Percentiles rank a stretch among this genome's conserved stretches.
These are phyloP conservation scores for Ruditapes philippinarum DNA, from an alignment of 1,140 invertebrate genomes.

Conservation along the genomic window DNA sequence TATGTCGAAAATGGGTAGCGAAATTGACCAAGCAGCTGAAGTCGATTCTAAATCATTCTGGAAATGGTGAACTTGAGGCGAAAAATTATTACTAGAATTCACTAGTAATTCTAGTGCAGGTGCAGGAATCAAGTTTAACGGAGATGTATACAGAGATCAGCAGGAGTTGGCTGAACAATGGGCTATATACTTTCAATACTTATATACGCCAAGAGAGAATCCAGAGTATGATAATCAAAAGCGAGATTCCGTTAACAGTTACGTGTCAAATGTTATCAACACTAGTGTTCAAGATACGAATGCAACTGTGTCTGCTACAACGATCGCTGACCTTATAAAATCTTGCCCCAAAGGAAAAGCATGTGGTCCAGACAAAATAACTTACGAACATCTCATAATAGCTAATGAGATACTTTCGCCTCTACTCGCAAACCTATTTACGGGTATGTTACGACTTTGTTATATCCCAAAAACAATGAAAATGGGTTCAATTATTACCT, in stretches of 20 bases:
- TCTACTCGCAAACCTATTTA: neutral
- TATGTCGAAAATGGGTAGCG: neutral
- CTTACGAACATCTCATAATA: constrained; percentile 13
- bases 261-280: too few species aligned
- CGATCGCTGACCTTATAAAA: neutral
- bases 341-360: neutral
- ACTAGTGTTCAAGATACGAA: neutral
- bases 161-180: neutral
- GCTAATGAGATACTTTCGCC: neutral
- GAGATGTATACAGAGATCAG: neutral
- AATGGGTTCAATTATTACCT: neutral
- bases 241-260: neutral
- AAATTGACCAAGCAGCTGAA: constrained; percentile 10
- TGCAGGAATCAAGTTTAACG: neutral
- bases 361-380: neutral
- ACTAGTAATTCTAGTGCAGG: too few species aligned
- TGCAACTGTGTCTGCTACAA: too few species aligned
- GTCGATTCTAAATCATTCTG: neutral
- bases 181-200: neutral
- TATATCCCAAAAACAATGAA: constrained; percentile 8
- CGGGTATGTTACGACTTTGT: neutral
- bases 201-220: neutral
- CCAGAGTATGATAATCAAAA: neutral
- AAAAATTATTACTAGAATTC: neutral
- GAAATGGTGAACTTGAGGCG: neutral